These are phyloP conservation scores for Solea senegalensis DNA, from an alignment of 2,113 vertebrate genomes.

Conservation along the genomic window DNA sequence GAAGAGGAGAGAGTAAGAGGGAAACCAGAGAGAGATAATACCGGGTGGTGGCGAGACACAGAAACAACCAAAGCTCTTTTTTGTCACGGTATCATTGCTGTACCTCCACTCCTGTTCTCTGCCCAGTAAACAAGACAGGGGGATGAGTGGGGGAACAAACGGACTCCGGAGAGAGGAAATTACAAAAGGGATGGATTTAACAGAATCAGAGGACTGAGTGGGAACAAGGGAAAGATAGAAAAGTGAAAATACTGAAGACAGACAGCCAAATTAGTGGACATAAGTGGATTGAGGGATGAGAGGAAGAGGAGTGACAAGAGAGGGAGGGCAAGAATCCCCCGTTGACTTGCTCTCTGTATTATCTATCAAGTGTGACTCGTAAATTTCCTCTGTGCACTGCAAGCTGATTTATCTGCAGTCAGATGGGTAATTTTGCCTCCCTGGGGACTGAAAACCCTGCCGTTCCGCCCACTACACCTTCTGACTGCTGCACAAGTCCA, in stretches of 20 bases:
- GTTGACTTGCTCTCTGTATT: slow-evolving; percentile 56
- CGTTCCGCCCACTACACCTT: slow-evolving; percentile 2
- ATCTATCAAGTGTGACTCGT: slow-evolving; percentile 73
- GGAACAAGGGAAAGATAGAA: slow-evolving; percentile 28
- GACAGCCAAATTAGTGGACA: slow-evolving; percentile 44
- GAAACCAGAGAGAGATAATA: slow-evolving; percentile 34
- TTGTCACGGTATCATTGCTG: slow-evolving; percentile 67
- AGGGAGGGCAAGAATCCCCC: slow-evolving; percentile 16
- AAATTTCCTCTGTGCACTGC: slow-evolving; percentile 60
- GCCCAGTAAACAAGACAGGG: slow-evolving; percentile 67
- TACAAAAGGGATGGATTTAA: slow-evolving; percentile 40
- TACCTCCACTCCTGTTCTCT: slow-evolving; percentile 62
- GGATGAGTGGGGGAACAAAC: slow-evolving; percentile 48
- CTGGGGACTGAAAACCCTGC: slow-evolving; percentile 31
- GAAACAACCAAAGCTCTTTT: slow-evolving; percentile 48
- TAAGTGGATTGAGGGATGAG: slow-evolving; percentile 20
- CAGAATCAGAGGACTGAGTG: slow-evolving; percentile 22
- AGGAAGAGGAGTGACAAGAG: slow-evolving; percentile 3
- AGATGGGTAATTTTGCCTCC: slow-evolving; percentile 65
- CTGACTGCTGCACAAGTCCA: slow-evolving; percentile 5
- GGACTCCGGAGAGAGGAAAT: slow-evolving; percentile 51
- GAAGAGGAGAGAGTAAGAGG: slow-evolving; percentile 35
- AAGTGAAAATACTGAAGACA: slow-evolving; percentile 29
- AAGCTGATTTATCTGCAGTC: slow-evolving; percentile 72
- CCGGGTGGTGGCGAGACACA: slow-evolving; percentile 22